Base-by-base conservation (phyloP, 2,888 invertebrate genomes). In the Achlya flavicornis region DNA sequence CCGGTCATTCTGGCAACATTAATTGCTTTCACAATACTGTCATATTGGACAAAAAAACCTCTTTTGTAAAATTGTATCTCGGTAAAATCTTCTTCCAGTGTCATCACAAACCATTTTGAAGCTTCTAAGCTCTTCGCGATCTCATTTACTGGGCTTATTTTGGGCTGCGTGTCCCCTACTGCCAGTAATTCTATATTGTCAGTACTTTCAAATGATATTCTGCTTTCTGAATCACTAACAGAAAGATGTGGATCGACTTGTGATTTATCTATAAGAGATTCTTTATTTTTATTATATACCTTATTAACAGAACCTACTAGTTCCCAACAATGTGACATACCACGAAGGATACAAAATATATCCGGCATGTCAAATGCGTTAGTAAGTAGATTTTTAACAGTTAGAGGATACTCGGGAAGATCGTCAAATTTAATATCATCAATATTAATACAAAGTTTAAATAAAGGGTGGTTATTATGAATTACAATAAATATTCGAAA, bases 41-140 rank as follows among this genome's bases (percentile, higher is more conserved):
- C 93, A 76, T 90, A 84, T 80, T 93, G 94, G 1, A 95, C 94
- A 64, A 94, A 94, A 76, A 94, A 94, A 0, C 94, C 91, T 75
- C 87, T 91, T 58, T 86, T 88, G 65, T 84, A 86, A 75, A 95
- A 94, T 63, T 91, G 86, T 61, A 95, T 87, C 77, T 94, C 94
- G 19, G 80, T 83, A 78, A 95, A 95, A 79, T 94, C 94, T 64
- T 94, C 88, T 84, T 94, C 94, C 57, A 95, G 71, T 58, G 86
- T 93, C 84, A 95, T 90, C 66, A 95, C 86, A 73, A 94, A 94
- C 95, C 95, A 95, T 83, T 91, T 92, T 38, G 91, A 93, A 16
- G 77, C 78, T 41, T 83, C 83, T 46, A 64, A 62, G 60, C 72
- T 71, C 10, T 41, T 41, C 33, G 8, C 12, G 4, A 19, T 26